phyloP scores from a whole-genome alignment of 1,140 invertebrate species.

The Stratiolaelaps scimitus region DNA sequence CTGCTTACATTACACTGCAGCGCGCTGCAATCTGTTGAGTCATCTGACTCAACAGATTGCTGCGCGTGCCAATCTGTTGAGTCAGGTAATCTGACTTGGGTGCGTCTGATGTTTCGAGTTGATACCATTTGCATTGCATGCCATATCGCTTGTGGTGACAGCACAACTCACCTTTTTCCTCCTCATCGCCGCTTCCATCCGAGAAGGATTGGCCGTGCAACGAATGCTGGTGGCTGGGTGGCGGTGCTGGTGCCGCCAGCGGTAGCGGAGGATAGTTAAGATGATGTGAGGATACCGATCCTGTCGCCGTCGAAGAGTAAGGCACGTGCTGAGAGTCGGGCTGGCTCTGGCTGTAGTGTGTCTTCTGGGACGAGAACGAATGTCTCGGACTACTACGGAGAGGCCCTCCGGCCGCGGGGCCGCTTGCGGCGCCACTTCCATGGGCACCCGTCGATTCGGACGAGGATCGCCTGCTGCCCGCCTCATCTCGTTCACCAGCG shows the following conservation, averaged over 20 bases:
- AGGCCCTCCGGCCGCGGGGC: too few relatives aligned
- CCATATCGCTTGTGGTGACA: not conserved
- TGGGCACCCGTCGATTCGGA: conserved; percentile 28
- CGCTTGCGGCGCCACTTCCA: not conserved
- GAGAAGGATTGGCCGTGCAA: conserved; percentile 8
- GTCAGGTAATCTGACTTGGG: too few relatives aligned
- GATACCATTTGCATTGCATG: not conserved
- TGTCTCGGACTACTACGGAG: conserved; percentile 13
- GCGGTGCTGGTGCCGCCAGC: too few relatives aligned
- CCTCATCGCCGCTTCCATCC: conserved; percentile 20
- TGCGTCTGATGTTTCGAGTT: too few relatives aligned
- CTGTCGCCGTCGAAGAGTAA: too few relatives aligned
- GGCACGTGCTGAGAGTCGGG: too few relatives aligned
- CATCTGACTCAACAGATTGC: too few relatives aligned
- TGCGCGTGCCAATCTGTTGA: too few relatives aligned
- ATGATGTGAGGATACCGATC: conserved; percentile 7
- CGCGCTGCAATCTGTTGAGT: too few relatives aligned
- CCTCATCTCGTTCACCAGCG: not conserved
- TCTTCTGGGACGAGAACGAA: not conserved
- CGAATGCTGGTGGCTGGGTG: not conserved
- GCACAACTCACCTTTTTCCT: not conserved
- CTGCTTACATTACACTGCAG: too few relatives aligned
- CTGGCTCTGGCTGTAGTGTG: too few relatives aligned
- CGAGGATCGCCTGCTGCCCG: conserved; percentile 16
- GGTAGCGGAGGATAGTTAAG: too few relatives aligned